Evolutionary conservation across 2,797 vertebrate genomes (phyloP), one percentile per base, ranked within the genome.

Genomic region (Clarias fuscus): DNA sequence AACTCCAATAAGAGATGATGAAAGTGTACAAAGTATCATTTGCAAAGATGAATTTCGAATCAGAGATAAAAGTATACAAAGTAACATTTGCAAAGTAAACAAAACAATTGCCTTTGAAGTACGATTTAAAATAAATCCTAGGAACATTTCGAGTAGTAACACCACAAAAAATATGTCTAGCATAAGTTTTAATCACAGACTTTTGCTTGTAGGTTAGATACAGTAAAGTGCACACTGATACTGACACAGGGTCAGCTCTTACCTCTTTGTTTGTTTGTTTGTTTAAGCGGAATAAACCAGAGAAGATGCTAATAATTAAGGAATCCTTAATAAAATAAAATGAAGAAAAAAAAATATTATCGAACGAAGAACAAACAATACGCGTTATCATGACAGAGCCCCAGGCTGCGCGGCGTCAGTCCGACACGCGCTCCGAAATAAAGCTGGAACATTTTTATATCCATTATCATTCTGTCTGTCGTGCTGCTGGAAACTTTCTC

Each of bases 401-500:
- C 18, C 53, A 5, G n/a, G 27, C 53, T 56, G 77, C 30, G 77
- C 20, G 10, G 18, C 22, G 14, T 43, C 7, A 78, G 30, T 61
- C 61, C 61, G 0, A 64, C 61, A 48, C 43, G 61, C 37, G 17
- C 24, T 65, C 79, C 79, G 27, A 48, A 48, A 48, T 67, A 27
- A 65, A 48, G 62, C 24, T 48, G 62, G 37, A 27, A 48, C 20
- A 67, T 18, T 18, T 67, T 18, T 18, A 11, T 1, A n/a, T 81
- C 14, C 61, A 80, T 5, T 24, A 67, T 81, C 37, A 81, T 30
- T 30, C 61, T 48, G 79, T 20, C 61, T 48, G 79, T 20, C 4
- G 62, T 20, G 37, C 79, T 30, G n/a, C 24, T 48, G 27, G 22
- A 81, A 81, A 67, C 79, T 53, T 81, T 81, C 79, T 81, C 14